Base-by-base conservation (phyloP, 2,888 invertebrate species). In the Dryobotodes eremita region DNA sequence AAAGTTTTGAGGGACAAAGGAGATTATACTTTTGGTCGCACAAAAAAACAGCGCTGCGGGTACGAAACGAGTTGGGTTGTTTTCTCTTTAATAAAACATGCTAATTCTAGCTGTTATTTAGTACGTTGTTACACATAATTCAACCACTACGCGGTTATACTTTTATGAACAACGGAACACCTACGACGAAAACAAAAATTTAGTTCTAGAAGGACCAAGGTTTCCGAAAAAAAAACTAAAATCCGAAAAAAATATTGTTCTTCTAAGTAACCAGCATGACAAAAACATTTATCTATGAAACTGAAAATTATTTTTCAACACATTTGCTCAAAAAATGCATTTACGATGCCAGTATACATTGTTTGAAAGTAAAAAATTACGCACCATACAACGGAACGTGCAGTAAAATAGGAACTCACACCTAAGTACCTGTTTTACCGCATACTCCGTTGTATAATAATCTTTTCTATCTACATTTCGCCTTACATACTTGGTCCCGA, bases 1-100 rank as follows among this genome's bases (percentile, higher is more conserved):
- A 80, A 76, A 72, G 57, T 66, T 72, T 76, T 66, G 57, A 53
- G 72, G 42, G 53, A 61, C 77, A 83, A 77, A 77, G 31, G 57
- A 74, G 71, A 80, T 80, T 66, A 84, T 53, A 66, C 53, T 80
- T 57, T 73, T 50, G 15, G 42, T 62, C 48, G 48, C 59, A 55
- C 20, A 11, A 57, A 68, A 80, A 71, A 71, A 26, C 17, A n/a
- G 20, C 23, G 11, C 17, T 66, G 26, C 20, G 2, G 46, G 46
- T 20, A 42, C 53, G 11, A 26, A 74, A 65, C 26, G 26, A n/a
- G 23, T 26, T 8, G 50, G 23, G 59, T 42, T n/a, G 23, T 3
- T 15, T 55, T 55, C n/a, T 62, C 2, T 23, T 62, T 10, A 17
- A 15, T 62, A 36, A 62, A 79, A 62, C 20, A 23, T 26, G 17